A percentile compares a stretch with the other conserved stretches of the same genome.
Conservation (phyloP, 2,888 invertebrate genomes). For the Tipula unca region DNA sequence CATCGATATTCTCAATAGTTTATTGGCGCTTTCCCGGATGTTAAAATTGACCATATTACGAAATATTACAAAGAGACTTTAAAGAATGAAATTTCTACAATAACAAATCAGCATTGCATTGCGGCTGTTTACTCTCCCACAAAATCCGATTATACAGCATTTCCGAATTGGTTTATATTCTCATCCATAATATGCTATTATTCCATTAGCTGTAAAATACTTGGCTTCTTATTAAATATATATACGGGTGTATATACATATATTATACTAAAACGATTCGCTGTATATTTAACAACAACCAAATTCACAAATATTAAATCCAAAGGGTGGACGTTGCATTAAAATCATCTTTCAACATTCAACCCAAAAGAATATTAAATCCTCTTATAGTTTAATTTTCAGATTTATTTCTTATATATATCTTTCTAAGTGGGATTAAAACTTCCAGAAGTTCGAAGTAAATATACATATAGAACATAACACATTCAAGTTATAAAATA, state of each 20-base stretch:
- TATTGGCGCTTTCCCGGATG: no score
- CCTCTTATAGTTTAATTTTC: background rate
- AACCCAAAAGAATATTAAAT: background rate
- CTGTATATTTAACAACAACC: background rate
- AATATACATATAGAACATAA: background rate
- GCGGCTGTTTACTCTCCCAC: background rate
- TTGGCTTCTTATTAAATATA: background rate
- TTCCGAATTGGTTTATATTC: background rate
- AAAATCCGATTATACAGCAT: background rate
- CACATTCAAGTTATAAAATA: background rate
- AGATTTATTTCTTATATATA: background rate
- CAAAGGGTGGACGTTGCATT: background rate
- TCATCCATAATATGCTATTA: background rate
- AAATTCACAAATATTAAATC: background rate
- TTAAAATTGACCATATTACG: no score
- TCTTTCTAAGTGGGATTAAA: background rate
- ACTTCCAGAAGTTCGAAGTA: background rate
- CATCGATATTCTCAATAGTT: no score
- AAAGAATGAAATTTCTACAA: background rate
- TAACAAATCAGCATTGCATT: no score
- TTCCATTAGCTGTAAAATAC: background rate
- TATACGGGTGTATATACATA: background rate
- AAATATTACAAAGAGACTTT: no score
- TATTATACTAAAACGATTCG: background rate
- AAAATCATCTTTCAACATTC: background rate